phyloP scores from a whole-genome alignment of 2,113 vertebrate species.

The Danio rerio region DNA sequence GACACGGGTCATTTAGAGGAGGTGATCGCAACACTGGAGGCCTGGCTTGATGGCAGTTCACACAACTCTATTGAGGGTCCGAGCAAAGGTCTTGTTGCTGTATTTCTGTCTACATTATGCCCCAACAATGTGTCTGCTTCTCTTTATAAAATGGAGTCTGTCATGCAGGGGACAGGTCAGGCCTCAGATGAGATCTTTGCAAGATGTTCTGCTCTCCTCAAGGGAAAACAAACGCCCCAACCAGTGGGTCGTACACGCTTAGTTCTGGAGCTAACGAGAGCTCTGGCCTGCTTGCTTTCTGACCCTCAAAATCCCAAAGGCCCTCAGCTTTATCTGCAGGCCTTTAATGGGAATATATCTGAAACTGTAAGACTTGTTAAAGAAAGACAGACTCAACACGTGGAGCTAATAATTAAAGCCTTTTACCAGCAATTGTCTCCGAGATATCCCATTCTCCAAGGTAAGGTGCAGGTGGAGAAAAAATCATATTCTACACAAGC shows the following conservation, averaged over 20 bases:
- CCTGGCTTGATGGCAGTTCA: slow-evolving; percentile 78
- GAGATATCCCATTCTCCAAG: slow-evolving; percentile 14
- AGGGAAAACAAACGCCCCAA: slow-evolving; percentile 55
- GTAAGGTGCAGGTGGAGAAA: slow-evolving; percentile 35
- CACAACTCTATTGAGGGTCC: slow-evolving; percentile 68
- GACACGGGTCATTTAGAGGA: slow-evolving; percentile 44
- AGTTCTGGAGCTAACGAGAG: slow-evolving; percentile 79
- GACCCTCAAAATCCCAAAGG: slow-evolving; percentile 61
- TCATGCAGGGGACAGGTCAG: slow-evolving; percentile 72
- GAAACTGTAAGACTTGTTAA: slow-evolving; percentile 74
- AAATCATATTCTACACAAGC: background rate
- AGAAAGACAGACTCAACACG: slow-evolving; percentile 78
- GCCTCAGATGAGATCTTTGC: slow-evolving; percentile 75
- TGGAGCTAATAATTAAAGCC: slow-evolving; percentile 74
- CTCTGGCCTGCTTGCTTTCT: slow-evolving; percentile 82
- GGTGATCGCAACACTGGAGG: slow-evolving; percentile 79
- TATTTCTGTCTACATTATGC: slow-evolving; percentile 84
- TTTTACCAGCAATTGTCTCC: slow-evolving; percentile 69
- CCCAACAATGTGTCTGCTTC: slow-evolving; percentile 80
- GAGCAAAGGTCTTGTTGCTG: slow-evolving; percentile 77
- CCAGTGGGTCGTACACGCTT: slow-evolving; percentile 62
- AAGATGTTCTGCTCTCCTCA: slow-evolving; percentile 77
- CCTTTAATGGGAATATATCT: slow-evolving; percentile 68
- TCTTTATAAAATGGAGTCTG: slow-evolving; percentile 81
- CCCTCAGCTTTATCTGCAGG: slow-evolving; percentile 80